phyloP scores from a whole-genome alignment of 2,888 invertebrate genomes.

The Linyphia triangularis region DNA sequence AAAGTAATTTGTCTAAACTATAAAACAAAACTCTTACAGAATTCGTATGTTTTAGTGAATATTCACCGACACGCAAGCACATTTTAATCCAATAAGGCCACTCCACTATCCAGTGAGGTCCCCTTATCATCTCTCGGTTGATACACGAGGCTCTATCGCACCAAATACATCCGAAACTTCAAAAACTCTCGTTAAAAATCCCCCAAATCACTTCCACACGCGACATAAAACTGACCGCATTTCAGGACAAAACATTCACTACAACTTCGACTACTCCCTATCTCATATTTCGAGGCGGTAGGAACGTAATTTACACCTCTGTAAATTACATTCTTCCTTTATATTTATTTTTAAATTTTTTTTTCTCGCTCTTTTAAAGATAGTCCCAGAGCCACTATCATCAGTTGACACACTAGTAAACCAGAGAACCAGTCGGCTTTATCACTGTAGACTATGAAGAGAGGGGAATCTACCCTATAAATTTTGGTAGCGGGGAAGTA shows the following conservation, averaged over 20 bases:
- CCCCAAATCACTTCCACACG: slow-evolving; percentile 46
- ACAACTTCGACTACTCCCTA: slow-evolving; percentile 31
- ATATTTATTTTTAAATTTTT: slow-evolving; percentile 29
- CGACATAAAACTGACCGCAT: slow-evolving; percentile 64
- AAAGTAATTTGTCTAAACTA: not conserved
- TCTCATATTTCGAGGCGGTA: slow-evolving; percentile 6
- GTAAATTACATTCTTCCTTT: slow-evolving; percentile 50
- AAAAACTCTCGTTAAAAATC: slow-evolving; percentile 63
- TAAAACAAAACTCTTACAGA: not conserved
- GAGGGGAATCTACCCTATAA: slow-evolving; percentile 14
- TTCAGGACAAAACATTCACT: slow-evolving; percentile 34
- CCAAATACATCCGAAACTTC: slow-evolving; percentile 16
- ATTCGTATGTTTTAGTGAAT: not conserved
- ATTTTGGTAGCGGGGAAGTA: not conserved
- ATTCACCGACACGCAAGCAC: not conserved
- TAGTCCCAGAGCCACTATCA: slow-evolving; percentile 40
- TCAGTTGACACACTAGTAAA: slow-evolving; percentile 62
- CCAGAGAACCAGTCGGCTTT: slow-evolving; percentile 39
- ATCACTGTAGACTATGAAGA: slow-evolving; percentile 19
- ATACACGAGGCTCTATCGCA: slow-evolving; percentile 41
- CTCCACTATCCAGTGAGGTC: not conserved
- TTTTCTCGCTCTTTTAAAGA: slow-evolving; percentile 44
- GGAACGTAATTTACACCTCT: slow-evolving; percentile 68
- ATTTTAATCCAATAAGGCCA: not conserved
- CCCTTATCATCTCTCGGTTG: slow-evolving; percentile 25